Percentiles rank a stretch among this genome's conserved stretches.
Conservation (phyloP, 2,113 vertebrate genomes). For the Callospermophilus lateralis region DNA sequence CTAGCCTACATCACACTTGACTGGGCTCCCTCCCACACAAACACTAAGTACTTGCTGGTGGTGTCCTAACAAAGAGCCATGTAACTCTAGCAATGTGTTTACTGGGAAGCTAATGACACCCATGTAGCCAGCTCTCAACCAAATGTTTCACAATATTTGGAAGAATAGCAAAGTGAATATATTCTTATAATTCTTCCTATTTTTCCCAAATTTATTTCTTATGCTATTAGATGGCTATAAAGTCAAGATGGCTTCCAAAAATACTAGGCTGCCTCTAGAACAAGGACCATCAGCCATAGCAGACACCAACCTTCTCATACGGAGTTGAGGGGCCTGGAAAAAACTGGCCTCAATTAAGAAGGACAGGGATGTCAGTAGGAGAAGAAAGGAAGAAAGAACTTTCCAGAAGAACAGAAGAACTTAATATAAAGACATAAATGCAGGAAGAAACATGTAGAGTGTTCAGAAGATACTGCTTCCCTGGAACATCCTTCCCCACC, state of each 20-base stretch:
- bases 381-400: not conserved
- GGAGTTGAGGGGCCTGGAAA: not conserved
- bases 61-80: fast-evolving
- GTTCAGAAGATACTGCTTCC: not conserved
- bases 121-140: not conserved
- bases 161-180: not conserved
- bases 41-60: too few species aligned
- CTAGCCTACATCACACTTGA: not conserved
- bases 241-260: not conserved
- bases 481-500: fast-evolving
- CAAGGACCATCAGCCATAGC: not conserved
- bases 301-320: not conserved
- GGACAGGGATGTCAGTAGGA: not conserved
- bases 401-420: not conserved
- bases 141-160: not conserved
- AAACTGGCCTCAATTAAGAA: not conserved
- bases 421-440: not conserved
- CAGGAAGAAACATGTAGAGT: not conserved
- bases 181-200: not conserved
- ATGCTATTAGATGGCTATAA: not conserved
- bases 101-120: fast-evolving
- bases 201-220: not conserved
- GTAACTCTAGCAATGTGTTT: too few species aligned
- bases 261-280: not conserved
- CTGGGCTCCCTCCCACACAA: not conserved